Conservation (phyloP, 2,888 invertebrate species). For the Blastobasis lacticolella region DNA sequence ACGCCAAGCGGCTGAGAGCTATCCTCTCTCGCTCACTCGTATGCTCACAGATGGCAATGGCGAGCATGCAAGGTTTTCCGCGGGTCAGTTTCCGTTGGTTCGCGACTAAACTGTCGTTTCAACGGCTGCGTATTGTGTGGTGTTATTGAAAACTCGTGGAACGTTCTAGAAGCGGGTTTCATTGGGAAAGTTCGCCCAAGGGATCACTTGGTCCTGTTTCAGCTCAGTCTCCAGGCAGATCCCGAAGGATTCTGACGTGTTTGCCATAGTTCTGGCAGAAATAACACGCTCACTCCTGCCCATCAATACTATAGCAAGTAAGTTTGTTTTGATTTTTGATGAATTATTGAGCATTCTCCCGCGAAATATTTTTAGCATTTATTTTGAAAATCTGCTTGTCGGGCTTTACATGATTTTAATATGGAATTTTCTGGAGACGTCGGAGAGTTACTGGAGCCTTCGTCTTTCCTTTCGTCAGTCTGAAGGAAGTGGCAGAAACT, state of each 20-base stretch:
- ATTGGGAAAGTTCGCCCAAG: constrained; percentile 2
- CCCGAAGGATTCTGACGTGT: constrained; percentile 9
- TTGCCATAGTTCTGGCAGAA: neutral
- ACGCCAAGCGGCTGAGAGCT: too few relatives aligned
- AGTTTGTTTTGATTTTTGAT: too few relatives aligned
- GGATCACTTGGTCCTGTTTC: neutral
- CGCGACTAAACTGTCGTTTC: constrained; percentile 10
- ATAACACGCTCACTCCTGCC: too few relatives aligned
- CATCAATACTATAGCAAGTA: too few relatives aligned
- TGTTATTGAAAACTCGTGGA: constrained; percentile 18
- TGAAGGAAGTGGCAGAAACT: too few relatives aligned
- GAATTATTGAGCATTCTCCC: too few relatives aligned
- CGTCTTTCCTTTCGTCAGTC: too few relatives aligned
- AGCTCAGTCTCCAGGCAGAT: constrained; percentile 19
- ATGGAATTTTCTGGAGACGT: too few relatives aligned
- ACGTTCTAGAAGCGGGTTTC: constrained; percentile 22
- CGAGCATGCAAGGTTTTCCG: neutral
- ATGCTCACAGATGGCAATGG: neutral
- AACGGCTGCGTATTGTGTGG: constrained; percentile 30
- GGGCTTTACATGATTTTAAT: too few relatives aligned
- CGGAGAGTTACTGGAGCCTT: too few relatives aligned
- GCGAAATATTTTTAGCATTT: too few relatives aligned
- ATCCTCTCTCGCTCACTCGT: neutral
- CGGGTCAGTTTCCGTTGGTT: constrained; percentile 15
- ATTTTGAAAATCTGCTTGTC: too few relatives aligned